Percentiles rank a stretch among this genome's conserved stretches.
Evolutionary conservation across 2,888 invertebrate genomes (phyloP).

Genomic region (Tipula unca): DNA sequence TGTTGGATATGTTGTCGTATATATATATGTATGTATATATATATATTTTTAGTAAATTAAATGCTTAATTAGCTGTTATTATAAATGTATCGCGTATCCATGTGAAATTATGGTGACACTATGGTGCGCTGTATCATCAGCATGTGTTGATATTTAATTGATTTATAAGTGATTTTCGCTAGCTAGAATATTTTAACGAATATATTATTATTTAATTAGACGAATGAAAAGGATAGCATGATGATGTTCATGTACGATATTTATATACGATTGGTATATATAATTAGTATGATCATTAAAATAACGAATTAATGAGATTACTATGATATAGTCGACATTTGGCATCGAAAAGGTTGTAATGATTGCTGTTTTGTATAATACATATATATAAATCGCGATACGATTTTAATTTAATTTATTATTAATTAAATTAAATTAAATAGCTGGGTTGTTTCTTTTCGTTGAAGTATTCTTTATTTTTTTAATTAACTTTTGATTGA

Average conservation of each 20-base stretch:
- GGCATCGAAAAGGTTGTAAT: not conserved
- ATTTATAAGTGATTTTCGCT: not conserved
- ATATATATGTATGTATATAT: not conserved
- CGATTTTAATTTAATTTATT: not conserved
- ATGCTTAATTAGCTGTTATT: constrained; percentile 14
- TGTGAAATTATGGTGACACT: not conserved
- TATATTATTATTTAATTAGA: not conserved
- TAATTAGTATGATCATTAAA: not conserved
- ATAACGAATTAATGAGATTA: constrained; percentile 1
- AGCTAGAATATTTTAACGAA: not conserved
- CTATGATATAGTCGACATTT: not conserved
- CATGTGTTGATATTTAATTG: not conserved
- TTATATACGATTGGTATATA: no score
- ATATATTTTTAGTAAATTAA: not conserved
- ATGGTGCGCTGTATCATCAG: not conserved
- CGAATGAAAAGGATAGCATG: not conserved
- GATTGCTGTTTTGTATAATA: not conserved
- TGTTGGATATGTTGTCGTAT: not conserved
- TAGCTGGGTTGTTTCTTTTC: not conserved
- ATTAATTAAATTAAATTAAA: constrained; percentile 14
- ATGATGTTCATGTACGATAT: not conserved
- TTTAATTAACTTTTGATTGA: not conserved
- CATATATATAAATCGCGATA: not conserved
- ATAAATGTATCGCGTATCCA: not conserved
- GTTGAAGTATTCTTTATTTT: not conserved